Percentiles rank a stretch among this genome's conserved stretches.
These are phyloP conservation scores for Limonius californicus DNA, from an alignment of 1,140 invertebrate genomes.

Conservation along the genomic window DNA sequence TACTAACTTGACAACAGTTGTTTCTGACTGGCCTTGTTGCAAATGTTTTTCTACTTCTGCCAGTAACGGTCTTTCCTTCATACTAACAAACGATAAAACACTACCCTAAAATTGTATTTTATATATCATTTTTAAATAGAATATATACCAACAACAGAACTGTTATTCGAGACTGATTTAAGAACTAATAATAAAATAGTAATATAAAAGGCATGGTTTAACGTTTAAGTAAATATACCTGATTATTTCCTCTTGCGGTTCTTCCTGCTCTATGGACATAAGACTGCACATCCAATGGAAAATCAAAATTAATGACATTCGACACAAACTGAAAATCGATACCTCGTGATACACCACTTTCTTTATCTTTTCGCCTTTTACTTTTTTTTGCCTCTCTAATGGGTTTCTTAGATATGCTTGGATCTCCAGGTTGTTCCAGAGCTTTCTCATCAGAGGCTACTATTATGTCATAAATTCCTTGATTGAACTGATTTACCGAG, in stretches of 20 bases:
- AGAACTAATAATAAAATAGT: neutral
- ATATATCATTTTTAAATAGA: too few relatives aligned
- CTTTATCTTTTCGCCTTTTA: conserved; percentile 80
- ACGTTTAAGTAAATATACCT: too few relatives aligned
- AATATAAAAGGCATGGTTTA: too few relatives aligned
- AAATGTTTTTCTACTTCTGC: conserved; percentile 75
- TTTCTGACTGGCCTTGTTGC: conserved; percentile 54
- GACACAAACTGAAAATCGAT: conserved; percentile 98
- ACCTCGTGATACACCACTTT: conserved; percentile 91
- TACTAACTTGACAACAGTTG: conserved; percentile 45
- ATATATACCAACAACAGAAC: neutral
- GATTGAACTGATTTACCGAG: conserved; percentile 94
- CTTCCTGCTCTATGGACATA: conserved; percentile 91
- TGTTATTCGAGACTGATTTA: too few relatives aligned
- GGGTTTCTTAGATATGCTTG: conserved; percentile 41
- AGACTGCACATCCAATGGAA: conserved; percentile 79
- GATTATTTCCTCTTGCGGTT: conserved; percentile 89
- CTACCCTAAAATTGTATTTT: conserved; percentile 73
- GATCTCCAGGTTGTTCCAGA: conserved; percentile 61
- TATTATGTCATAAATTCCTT: conserved; percentile 91
- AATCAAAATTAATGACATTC: conserved; percentile 98
- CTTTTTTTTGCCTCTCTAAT: conserved; percentile 50
- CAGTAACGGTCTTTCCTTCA: conserved; percentile 73
- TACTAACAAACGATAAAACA: conserved; percentile 88
- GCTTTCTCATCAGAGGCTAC: conserved; percentile 94